Evolutionary conservation across 2,888 invertebrate species (phyloP).

Genomic region (Drosophila longiperda): DNA sequence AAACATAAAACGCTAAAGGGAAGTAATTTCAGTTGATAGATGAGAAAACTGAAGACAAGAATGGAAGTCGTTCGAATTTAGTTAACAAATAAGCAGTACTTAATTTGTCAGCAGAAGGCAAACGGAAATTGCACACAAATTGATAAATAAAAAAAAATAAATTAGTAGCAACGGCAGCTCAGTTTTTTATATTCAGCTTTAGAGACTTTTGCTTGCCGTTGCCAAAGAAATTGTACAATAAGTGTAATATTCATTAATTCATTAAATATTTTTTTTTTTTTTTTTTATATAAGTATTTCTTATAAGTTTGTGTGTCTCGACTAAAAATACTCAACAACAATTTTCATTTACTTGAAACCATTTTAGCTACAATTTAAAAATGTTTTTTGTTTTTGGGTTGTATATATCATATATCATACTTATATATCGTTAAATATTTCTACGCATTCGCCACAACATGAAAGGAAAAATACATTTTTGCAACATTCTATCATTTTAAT

Average conservation of each 20-base stretch:
- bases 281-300: conserved; percentile 26
- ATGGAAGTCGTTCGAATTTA: neutral
- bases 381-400: conserved; percentile 17
- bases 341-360: conserved; percentile 84
- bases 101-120: conserved; percentile 70
- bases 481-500: conserved; percentile 36
- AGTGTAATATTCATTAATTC: conserved; percentile 46
- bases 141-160: neutral
- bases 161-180: conserved; percentile 20
- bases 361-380: conserved; percentile 78
- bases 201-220: neutral
- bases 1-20: conserved; percentile 21
- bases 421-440: conserved; percentile 33
- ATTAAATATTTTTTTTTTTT: conserved; percentile 17
- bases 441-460: conserved; percentile 33
- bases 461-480: conserved; percentile 58
- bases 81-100: neutral
- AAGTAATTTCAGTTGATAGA: conserved; percentile 26
- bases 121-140: conserved; percentile 18
- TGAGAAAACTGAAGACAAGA: conserved; percentile 23
- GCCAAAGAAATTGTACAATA: neutral
- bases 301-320: conserved; percentile 43
- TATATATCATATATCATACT: conserved; percentile 35
- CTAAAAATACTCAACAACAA: conserved; percentile 85
- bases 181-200: conserved; percentile 18